A percentile compares a stretch with the other conserved stretches of the same genome.
Conservation (phyloP, 2,888 invertebrate genomes). For the Orthosia incerta region DNA sequence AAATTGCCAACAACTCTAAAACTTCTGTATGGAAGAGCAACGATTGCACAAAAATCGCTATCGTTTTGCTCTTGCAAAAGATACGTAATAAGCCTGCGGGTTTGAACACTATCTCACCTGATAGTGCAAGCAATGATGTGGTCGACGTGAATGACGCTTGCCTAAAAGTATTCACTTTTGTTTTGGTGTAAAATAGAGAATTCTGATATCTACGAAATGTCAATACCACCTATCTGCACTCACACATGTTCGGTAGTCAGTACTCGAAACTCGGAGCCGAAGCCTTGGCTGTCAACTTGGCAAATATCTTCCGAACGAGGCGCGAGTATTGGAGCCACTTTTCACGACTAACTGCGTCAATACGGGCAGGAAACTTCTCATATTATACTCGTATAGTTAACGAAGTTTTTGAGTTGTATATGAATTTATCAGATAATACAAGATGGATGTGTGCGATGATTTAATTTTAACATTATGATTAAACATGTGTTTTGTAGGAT, state of each 20-base stretch:
- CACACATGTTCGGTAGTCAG: background rate
- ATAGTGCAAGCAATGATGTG: no score
- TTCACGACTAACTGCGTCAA: conserved; percentile 21
- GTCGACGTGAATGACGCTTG: no score
- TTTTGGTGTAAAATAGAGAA: no score
- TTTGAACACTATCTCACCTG: no score
- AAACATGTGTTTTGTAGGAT: background rate
- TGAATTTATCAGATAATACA: background rate
- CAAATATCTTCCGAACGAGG: conserved; percentile 52
- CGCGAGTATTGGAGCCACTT: conserved; percentile 35
- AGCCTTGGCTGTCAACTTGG: conserved; percentile 43
- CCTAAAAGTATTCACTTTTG: no score
- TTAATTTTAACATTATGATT: background rate
- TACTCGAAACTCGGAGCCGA: conserved; percentile 35
- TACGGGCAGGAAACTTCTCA: conserved; percentile 37
- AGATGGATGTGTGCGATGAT: background rate
- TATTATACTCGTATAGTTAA: conserved; percentile 32
- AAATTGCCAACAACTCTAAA: no score
- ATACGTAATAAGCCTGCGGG: no score
- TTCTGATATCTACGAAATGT: no score
- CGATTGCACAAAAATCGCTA: no score
- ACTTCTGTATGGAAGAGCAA: no score
- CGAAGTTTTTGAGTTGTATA: background rate
- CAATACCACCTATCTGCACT: background rate
- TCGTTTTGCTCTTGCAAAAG: no score